Evolutionary conservation across 2,888 invertebrate species (phyloP), one percentile per base, ranked within the genome.

Genomic region (Spodoptera littoralis): DNA sequence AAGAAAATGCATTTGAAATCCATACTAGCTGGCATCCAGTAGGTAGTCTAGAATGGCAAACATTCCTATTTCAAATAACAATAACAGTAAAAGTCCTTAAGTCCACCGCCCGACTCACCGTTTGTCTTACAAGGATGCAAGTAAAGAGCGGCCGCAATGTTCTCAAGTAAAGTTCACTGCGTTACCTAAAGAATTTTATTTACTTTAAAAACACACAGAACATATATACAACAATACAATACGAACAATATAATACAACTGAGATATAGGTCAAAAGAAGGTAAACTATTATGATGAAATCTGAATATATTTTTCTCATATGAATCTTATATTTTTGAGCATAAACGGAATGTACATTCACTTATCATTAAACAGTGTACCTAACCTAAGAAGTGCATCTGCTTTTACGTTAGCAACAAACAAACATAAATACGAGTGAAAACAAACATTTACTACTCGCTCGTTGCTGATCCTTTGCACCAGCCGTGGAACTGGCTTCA

Each of bases 21-120:
- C 69, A 83, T 79, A 81, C 77, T 77, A 75, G 49, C 57, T 42
- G 68, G 67, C 62, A 71, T 65, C 73, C 64, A 65, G 76, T 66
- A 75, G 77, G 76, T 66, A 75, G 77, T 62, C 76, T 65, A 59
- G 75, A 59, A 76, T 58, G 54, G 77, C 72, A 80, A 83, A 82
- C 76, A 80, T 81, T 79, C 69, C 71, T 70, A 77, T 77, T 75
- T 65, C 80, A 84, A 86, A 83, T 81, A 87, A 83, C 79, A 84
- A 84, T 84, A 86, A 84, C 78, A 76, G 73, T 82, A 80, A 83
- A 82, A 84, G 77, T 82, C 69, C 72, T 79, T 77, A 84, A 84
- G 81, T 80, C 77, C 68, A 74, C 70, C 68, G 46, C 60, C 68
- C 66, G 70, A 58, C 73, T 74, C 74, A 70, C 61, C 63, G 73